Base-by-base conservation (phyloP, 2,797 vertebrate species). In the Distichodus sexfasciatus region DNA sequence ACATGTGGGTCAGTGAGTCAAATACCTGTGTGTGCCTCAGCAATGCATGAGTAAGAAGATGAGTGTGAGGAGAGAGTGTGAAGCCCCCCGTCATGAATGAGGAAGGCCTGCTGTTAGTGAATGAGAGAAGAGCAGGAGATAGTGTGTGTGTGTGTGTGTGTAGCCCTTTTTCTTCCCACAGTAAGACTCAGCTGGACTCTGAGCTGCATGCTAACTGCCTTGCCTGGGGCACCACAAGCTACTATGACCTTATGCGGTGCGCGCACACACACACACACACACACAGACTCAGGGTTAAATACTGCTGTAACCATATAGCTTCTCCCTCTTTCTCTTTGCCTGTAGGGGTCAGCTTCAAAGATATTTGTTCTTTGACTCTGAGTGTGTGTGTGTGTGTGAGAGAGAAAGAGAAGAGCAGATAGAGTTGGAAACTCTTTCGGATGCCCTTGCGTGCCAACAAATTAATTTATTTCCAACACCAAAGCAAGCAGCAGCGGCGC, bases 171-270 rank as follows among this genome's bases (percentile, higher is more conserved):
- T 69, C 82, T 83, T 85, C 83, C 81, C 69, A 29, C 33, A 74
- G 75, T 63, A 78, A 79, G 79, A 72, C 72, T 72, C 54, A 75
- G 48, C 57, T 50, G 19, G 43, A 62, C 59, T 76, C 72, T 75
- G 69, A 77, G 76, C 71, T 59, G 54, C 50, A 29, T 74, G 63
- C 54, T 76, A 35, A 77, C 74, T 71, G 47, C 29, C 54, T 72
- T 60, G 76, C 76, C 76, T 75, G 72, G 60, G 76, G 76, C 76
- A 77, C 72, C 79, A 76, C 44, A 24, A 79, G 82, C 82, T 83
- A 86, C 84, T 87, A 87, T 82, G 79, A 86, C 85, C 85, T 85
- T 70, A 74, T 60, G 36, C 62, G 26, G 47, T n/a, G 44, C 44
- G 46, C 47, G 5, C 63, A 57, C 67, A 53, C 48, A 28, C 36